phyloP scores from a whole-genome alignment of 2,888 invertebrate species.

The Cheilosia grossa region DNA sequence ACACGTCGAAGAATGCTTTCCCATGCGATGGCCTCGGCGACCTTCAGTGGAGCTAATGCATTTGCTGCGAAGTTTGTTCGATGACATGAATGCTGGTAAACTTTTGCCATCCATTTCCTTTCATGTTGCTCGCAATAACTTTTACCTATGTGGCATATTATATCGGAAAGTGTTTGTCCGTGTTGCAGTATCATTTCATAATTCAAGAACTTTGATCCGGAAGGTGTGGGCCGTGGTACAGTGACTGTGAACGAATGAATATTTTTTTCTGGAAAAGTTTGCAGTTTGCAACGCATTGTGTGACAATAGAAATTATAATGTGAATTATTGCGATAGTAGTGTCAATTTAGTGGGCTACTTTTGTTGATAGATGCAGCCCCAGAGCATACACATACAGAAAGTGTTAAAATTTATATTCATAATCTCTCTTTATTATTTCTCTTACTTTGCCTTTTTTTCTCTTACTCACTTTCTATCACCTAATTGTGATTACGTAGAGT shows the following conservation, averaged over 20 bases:
- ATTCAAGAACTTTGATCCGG: conserved; percentile 4
- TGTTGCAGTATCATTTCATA: conserved; percentile 45
- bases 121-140: conserved; percentile 17
- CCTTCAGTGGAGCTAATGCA: neutral
- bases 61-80: conserved; percentile 3
- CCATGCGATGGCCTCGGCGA: neutral
- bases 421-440: too few species aligned
- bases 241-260: neutral
- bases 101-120: conserved; percentile 23
- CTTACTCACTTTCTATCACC: too few species aligned
- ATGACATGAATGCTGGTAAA: conserved; percentile 5
- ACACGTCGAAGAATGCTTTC: neutral
- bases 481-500: too few species aligned
- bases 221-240: neutral
- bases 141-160: conserved; percentile 30
- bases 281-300: too few species aligned
- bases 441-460: too few species aligned
- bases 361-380: too few species aligned
- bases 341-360: too few species aligned
- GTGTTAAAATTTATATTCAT: too few species aligned
- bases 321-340: too few species aligned
- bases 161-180: conserved; percentile 18
- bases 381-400: too few species aligned
- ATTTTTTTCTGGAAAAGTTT: neutral
- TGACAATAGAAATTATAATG: too few species aligned